Evolutionary conservation across 2,888 invertebrate species (phyloP), one percentile per base, ranked within the genome.

Genomic region (Caenorhabditis sp.): DNA sequence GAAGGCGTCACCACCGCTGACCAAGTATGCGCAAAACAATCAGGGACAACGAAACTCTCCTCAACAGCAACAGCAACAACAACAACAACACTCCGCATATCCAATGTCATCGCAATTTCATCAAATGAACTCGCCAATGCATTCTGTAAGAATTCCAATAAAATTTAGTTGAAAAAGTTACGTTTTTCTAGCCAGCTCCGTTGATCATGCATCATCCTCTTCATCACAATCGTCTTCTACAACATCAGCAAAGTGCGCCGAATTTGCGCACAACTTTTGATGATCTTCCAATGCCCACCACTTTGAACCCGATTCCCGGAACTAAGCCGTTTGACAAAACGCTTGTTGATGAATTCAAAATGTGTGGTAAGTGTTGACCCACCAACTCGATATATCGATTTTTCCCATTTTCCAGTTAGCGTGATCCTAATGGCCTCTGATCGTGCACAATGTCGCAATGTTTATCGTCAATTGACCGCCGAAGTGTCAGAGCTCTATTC

Each of bases 401-500:
- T 6, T 26, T 8, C 17, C 27, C 31, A 4, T 37, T n/a, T 59
- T 59, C n/a, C 49, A 59, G 59, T 72, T 1, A 57, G 65, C 10
- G 63, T 61, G 3, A 65, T 72, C 1, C 31, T 72, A 23, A 72
- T 72, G 72, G 72, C 72, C 17, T 50, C 67, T 2, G 55, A 68
- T 23, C 64, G 72, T 24, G 61, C 62, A 3, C 64, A 62, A 54
- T 72, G 72, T 54, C 64, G 68, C 26, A 67, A 72, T 55, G 72
- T 72, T 14, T 72, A 72, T 36, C 72, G 72, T 61, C 67, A 67
- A 51, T 37, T 72, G 51, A 72, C 72, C 1, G 72, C 67, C 10
- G 72, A 72, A 58, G 72, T 72, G n/a, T 72, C 72, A 5, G 72
- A 72, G 26, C 61, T 72, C 49, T 72, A 72, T 24, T 67, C 72